A percentile compares a stretch with the other conserved stretches of the same genome.
These are phyloP conservation scores for Pelodiscus sinensis DNA, from an alignment of 2,113 vertebrate genomes.

Conservation along the genomic window DNA sequence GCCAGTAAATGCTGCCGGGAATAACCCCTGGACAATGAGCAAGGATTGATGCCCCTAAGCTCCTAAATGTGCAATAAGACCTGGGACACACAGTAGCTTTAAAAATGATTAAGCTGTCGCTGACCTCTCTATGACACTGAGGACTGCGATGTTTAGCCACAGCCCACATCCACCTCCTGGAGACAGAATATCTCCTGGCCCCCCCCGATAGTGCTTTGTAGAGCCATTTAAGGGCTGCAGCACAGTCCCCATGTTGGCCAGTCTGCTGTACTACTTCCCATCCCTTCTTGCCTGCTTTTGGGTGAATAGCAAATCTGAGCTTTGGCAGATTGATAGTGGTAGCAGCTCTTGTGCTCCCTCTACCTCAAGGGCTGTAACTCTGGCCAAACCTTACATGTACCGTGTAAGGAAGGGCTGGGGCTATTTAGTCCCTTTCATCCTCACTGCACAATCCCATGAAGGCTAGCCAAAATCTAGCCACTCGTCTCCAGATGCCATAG, in stretches of 20 bases:
- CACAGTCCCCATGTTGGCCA: too few relatives aligned
- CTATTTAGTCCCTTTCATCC: not conserved
- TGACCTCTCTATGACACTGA: not conserved
- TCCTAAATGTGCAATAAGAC: not conserved
- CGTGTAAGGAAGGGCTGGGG: not conserved
- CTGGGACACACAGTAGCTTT: not conserved
- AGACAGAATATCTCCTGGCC: not conserved
- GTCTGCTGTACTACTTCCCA: not conserved
- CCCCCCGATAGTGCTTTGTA: not conserved
- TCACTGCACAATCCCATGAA: not conserved
- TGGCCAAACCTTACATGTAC: not conserved
- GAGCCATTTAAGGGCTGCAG: not conserved
- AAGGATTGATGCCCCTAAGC: not conserved
- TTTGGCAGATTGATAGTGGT: not conserved
- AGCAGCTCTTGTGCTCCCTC: not conserved
- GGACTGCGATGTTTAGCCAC: not conserved
- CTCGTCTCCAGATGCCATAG: not conserved
- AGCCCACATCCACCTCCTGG: not conserved
- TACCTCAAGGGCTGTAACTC: not conserved
- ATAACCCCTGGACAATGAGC: not conserved
- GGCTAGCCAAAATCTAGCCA: not conserved
- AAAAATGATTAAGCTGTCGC: not conserved
- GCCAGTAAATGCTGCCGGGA: fast-evolving
- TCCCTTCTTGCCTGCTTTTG: not conserved
- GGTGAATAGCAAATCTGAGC: not conserved